Base-by-base conservation (phyloP, 2,888 invertebrate genomes). In the Ferdinandea cuprea region DNA sequence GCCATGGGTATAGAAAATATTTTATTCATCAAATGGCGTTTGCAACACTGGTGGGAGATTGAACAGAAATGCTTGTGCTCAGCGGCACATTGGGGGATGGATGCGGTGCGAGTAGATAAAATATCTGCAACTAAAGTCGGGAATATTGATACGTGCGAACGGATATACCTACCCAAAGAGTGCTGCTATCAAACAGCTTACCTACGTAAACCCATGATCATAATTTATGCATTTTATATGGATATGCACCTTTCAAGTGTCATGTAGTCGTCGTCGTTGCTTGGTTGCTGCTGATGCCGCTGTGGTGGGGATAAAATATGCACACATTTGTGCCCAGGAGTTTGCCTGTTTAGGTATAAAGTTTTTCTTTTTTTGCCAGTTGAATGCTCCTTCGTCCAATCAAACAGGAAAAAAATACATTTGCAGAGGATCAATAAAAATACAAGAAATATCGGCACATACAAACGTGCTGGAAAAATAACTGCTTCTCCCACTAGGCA, bases 191-290 rank as follows among this genome's bases (percentile, higher is more conserved):
- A 66, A 83, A 11, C 77, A 50, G 72, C 83, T 83, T 77, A 71
- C 71, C 59, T 65, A 71, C 71, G 65, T 65, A 54, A 40, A 50
- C 28, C 73, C 35, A 83, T 73, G 73, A 78, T 73, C 72, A 83
- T 83, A 83, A 78, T 78, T 83, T 83, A 83, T 83, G 78, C 83
- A 78, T 73, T 83, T 83, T 83, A 83, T 83, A 83, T 78, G 72
- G 56, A 66, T 58, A 44, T 83, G 78, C 83, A 83, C 81, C 77
- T 83, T 78, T 77, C 48, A 59, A 80, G 56, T 56, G 48, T 35
- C 59, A 19, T 44, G 65, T 74, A 59, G 35, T 37, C 42, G 48
- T 50, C 6, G 42, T 46, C 44, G 48, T 56, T 28, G 46, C 56
- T 17, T 7, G 19, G 21, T 71, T 19, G 56, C 48, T 69, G 59